Percentiles rank a stretch among this genome's conserved stretches.
Conservation (phyloP, 2,113 vertebrate species). For the Pyxicephalus adspersus region DNA sequence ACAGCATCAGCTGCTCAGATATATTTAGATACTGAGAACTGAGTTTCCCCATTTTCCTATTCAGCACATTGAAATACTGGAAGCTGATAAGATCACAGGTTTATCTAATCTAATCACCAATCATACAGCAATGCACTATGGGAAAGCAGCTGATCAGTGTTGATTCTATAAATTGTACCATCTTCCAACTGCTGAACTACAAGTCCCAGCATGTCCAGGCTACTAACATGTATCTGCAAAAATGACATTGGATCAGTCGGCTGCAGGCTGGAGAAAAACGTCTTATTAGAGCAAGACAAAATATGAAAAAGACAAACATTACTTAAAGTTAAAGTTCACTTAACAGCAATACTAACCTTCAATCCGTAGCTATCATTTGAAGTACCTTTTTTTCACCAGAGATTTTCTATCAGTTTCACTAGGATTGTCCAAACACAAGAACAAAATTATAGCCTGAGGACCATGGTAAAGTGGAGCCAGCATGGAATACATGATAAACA, state of each 20-base stretch:
- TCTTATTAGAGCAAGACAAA: background rate
- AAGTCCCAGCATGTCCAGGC: too few species aligned
- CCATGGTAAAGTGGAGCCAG: too few species aligned
- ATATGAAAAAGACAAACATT: background rate
- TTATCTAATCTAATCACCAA: constrained; percentile 4
- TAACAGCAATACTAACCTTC: background rate
- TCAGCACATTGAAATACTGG: constrained; percentile 15
- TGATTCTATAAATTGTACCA: background rate
- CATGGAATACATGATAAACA: too few species aligned
- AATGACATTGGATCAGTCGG: background rate
- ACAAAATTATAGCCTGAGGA: too few species aligned
- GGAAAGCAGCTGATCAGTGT: background rate
- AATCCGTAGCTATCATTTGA: too few species aligned
- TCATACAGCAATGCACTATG: constrained; percentile 7
- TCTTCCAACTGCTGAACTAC: background rate
- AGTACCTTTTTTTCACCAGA: too few species aligned
- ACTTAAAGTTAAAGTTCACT: background rate
- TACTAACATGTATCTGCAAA: background rate
- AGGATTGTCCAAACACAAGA: too few species aligned
- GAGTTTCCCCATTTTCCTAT: background rate
- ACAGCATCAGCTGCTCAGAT: background rate
- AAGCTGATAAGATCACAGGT: background rate
- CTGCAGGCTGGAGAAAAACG: too few species aligned
- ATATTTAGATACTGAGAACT: constrained; percentile 24
- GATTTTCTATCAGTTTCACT: too few species aligned